These are phyloP conservation scores for Noctua janthe DNA, from an alignment of 2,888 invertebrate genomes.

Conservation along the genomic window DNA sequence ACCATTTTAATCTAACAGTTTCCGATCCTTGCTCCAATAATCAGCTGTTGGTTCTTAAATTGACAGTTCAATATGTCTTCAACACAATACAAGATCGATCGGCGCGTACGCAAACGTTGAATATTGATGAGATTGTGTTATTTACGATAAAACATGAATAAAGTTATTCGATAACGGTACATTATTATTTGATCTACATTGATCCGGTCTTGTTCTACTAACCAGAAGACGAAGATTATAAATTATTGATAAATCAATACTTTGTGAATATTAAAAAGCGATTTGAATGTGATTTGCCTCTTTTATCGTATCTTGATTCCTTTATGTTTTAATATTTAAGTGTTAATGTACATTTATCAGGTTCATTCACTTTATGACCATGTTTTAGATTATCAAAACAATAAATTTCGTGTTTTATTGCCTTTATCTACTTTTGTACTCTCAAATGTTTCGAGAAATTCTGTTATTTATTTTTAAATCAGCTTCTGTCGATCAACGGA, in stretches of 20 bases:
- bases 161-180: conserved; percentile 51
- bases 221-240: conserved; percentile 31
- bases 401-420: conserved; percentile 21
- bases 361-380: neutral
- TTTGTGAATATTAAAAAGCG: conserved; percentile 19
- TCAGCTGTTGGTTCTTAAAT: conserved; percentile 33
- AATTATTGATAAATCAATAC: conserved; percentile 38
- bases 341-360: conserved; percentile 5
- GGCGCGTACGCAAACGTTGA: conserved; percentile 37
- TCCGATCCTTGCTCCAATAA: conserved; percentile 33
- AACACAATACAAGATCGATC: conserved; percentile 55
- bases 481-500: neutral
- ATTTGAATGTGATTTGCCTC: conserved; percentile 1
- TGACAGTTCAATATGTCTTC: conserved; percentile 56
- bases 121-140: conserved; percentile 59
- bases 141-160: conserved; percentile 58
- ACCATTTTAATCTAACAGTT: conserved; percentile 17
- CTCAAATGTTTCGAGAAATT: neutral
- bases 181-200: conserved; percentile 55
- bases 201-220: conserved; percentile 47
- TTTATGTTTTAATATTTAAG: conserved; percentile 16
- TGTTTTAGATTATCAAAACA: neutral
- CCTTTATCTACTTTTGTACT: neutral
- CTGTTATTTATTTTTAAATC: neutral
- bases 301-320: conserved; percentile 1